Evolutionary conservation across 2,113 vertebrate genomes (phyloP).

Genomic region (Sylvietta virens): DNA sequence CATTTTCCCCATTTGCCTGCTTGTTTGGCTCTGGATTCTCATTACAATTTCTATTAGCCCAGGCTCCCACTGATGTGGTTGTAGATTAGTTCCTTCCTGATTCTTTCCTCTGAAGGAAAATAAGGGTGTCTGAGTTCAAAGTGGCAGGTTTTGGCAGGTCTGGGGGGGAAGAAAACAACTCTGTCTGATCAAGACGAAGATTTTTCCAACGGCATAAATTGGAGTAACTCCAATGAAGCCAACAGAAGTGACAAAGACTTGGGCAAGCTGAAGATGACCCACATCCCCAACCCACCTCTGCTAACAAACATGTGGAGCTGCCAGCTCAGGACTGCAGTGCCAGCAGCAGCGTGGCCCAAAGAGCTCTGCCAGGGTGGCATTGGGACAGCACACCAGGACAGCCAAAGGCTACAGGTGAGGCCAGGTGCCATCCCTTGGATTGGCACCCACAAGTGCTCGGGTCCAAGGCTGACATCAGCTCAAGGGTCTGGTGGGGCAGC

Average conservation of each 20-base stretch:
- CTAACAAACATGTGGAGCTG: accelerated
- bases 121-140: background rate
- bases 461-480: background rate
- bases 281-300: background rate
- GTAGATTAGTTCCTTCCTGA: background rate
- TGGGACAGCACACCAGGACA: background rate
- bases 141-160: background rate
- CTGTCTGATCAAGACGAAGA: background rate
- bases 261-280: background rate
- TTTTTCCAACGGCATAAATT: background rate
- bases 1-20: background rate
- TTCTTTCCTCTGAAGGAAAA: background rate
- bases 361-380: background rate
- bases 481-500: accelerated
- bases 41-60: background rate
- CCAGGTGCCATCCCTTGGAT: background rate
- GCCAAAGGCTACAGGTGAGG: background rate
- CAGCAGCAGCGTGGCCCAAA: background rate
- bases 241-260: background rate
- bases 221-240: background rate
- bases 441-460: accelerated
- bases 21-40: conserved; percentile 11
- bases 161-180: background rate
- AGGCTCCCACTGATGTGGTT: background rate
- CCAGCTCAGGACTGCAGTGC: accelerated